phyloP scores from a whole-genome alignment of 2,888 invertebrate genomes.

The Phytoseiulus persimilis region DNA sequence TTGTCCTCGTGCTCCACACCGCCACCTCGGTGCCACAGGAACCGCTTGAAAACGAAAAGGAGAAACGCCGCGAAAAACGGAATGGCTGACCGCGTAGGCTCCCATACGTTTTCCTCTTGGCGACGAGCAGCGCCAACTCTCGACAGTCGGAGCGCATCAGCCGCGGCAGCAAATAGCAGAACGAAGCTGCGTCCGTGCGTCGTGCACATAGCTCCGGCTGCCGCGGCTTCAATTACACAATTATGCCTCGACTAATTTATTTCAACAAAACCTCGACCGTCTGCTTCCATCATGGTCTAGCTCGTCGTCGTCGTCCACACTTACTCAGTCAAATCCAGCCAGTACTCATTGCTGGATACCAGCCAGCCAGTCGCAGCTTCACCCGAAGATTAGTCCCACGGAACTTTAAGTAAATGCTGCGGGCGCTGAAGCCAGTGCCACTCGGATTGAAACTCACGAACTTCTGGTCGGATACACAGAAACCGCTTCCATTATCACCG shows the following conservation, averaged over 20 bases:
- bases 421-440: background rate
- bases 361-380: background rate
- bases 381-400: background rate
- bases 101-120: background rate
- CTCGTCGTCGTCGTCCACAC: background rate
- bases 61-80: background rate
- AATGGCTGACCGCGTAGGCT: background rate
- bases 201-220: conserved; percentile 5
- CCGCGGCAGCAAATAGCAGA: background rate
- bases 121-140: background rate
- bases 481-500: background rate
- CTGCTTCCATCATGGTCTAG: background rate
- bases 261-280: background rate
- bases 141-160: background rate
- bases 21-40: no score
- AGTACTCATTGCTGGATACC: background rate
- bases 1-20: no score
- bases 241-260: background rate
- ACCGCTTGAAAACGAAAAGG: background rate
- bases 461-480: background rate
- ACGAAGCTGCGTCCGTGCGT: background rate
- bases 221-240: background rate
- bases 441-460: conserved; percentile 5
- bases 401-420: background rate
- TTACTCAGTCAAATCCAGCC: background rate